Percentiles rank a stretch among this genome's conserved stretches.
Evolutionary conservation across 1,140 invertebrate species (phyloP).

Genomic region (Choristoneura fumiferana): DNA sequence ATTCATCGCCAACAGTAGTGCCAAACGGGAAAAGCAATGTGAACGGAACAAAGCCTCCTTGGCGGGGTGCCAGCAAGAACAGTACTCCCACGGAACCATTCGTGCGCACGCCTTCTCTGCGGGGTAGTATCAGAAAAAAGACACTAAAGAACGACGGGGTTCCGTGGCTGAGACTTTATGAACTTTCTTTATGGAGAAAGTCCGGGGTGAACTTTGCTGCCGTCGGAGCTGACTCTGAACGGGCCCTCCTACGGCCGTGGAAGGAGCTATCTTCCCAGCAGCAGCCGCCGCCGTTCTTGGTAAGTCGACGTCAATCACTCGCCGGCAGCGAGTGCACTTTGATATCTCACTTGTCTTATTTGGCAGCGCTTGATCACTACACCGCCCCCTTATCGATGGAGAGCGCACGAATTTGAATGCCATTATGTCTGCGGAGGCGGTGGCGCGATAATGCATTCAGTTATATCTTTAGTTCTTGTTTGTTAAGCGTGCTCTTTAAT

Average conservation of each 20-base stretch:
- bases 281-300: conserved; percentile 46
- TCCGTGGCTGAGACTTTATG: conserved; percentile 79
- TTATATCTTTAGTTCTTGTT: conserved; percentile 23
- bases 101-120: conserved; percentile 59
- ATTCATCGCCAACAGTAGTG: conserved; percentile 42
- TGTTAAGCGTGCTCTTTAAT: conserved; percentile 9
- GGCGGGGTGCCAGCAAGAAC: conserved; percentile 74
- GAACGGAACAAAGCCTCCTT: conserved; percentile 71
- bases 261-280: conserved; percentile 54
- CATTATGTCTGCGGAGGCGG: conserved; percentile 41
- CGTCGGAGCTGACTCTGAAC: conserved; percentile 61
- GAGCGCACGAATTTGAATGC: conserved; percentile 48
- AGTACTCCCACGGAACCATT: conserved; percentile 54
- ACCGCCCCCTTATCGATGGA: conserved; percentile 36
- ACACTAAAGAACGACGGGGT: conserved; percentile 57
- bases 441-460: conserved; percentile 41
- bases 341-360: conserved; percentile 51
- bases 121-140: conserved; percentile 69
- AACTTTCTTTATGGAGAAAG: conserved; percentile 78
- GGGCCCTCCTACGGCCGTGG: conserved; percentile 70
- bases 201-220: conserved; percentile 64
- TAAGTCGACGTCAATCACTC: conserved; percentile 45
- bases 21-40: conserved; percentile 45
- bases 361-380: conserved; percentile 49
- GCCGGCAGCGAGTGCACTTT: conserved; percentile 37